Conservation (phyloP, 2,888 invertebrate species). For the Acronicta aceris region DNA sequence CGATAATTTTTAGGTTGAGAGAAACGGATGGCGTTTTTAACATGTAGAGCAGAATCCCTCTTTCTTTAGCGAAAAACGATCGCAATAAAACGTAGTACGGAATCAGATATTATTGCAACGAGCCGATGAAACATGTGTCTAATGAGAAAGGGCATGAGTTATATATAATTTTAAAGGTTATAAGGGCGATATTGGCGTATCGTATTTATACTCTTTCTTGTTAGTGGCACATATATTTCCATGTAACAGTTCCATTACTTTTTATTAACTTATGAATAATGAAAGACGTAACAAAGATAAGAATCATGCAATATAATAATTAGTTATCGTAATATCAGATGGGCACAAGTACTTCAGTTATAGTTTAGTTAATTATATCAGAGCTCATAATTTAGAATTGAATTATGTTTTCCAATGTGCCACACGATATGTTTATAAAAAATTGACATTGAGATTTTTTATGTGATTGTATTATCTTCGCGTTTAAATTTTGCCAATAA, state of each 20-base stretch:
- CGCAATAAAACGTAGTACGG: too few relatives aligned
- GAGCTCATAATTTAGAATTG: slow-evolving; percentile 52
- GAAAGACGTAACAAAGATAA: slow-evolving; percentile 49
- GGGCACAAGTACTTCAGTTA: slow-evolving; percentile 86
- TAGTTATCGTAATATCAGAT: slow-evolving; percentile 53
- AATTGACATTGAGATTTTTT: slow-evolving; percentile 68
- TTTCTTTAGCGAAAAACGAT: too few relatives aligned
- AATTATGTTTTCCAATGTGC: slow-evolving; percentile 60
- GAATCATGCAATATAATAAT: slow-evolving; percentile 31
- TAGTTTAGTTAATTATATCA: slow-evolving; percentile 58
- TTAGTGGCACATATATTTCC: too few relatives aligned
- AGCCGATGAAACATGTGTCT: not conserved
- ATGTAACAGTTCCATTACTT: too few relatives aligned
- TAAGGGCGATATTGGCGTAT: too few relatives aligned
- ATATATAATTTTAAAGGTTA: too few relatives aligned
- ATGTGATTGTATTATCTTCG: slow-evolving; percentile 65
- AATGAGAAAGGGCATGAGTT: too few relatives aligned
- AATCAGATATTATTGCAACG: not conserved
- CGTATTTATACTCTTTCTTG: too few relatives aligned
- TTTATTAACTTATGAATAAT: slow-evolving; percentile 4
- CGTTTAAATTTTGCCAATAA: slow-evolving; percentile 65
- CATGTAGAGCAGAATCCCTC: too few relatives aligned
- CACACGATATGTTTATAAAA: slow-evolving; percentile 61
- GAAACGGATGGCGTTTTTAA: too few relatives aligned
- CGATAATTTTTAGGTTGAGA: too few relatives aligned